These are phyloP conservation scores for Apantesis nais DNA, from an alignment of 2,888 invertebrate species.

Conservation along the genomic window DNA sequence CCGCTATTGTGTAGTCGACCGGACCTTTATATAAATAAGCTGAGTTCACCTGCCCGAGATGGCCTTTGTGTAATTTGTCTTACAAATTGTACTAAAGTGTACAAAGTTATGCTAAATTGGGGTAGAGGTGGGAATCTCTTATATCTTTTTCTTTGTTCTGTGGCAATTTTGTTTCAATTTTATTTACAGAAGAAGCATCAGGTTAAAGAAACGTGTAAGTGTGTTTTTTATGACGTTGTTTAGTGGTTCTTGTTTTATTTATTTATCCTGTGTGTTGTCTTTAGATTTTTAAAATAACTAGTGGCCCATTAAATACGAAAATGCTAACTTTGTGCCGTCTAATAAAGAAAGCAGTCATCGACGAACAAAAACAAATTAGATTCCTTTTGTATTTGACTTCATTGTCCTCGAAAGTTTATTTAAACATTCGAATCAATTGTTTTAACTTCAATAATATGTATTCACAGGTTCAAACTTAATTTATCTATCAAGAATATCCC, in stretches of 20 bases:
- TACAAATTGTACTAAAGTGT: slow-evolving; percentile 39
- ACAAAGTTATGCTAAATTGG: slow-evolving; percentile 27
- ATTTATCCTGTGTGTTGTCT: neutral
- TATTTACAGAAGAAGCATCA: neutral
- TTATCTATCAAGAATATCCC: neutral
- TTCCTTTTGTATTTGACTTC: neutral
- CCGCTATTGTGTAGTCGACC: slow-evolving; percentile 23
- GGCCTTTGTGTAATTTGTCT: slow-evolving; percentile 49
- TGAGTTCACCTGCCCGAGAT: slow-evolving; percentile 43
- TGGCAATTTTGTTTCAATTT: neutral
- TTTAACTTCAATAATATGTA: neutral
- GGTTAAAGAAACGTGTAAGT: neutral
- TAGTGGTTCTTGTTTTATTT: neutral
- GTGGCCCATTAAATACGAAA: no score
- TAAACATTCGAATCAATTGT: neutral
- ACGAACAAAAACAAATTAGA: neutral
- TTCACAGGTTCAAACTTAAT: neutral
- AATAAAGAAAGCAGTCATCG: neutral
- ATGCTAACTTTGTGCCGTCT: no score
- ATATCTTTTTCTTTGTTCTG: slow-evolving; percentile 3
- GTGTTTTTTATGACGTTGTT: neutral
- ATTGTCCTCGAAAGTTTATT: neutral
- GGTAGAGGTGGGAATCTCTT: slow-evolving; percentile 13
- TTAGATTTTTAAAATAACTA: neutral
- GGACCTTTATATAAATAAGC: slow-evolving; percentile 41